These are phyloP conservation scores for Gortyna flavago DNA, from an alignment of 2,888 invertebrate genomes.

Conservation along the genomic window DNA sequence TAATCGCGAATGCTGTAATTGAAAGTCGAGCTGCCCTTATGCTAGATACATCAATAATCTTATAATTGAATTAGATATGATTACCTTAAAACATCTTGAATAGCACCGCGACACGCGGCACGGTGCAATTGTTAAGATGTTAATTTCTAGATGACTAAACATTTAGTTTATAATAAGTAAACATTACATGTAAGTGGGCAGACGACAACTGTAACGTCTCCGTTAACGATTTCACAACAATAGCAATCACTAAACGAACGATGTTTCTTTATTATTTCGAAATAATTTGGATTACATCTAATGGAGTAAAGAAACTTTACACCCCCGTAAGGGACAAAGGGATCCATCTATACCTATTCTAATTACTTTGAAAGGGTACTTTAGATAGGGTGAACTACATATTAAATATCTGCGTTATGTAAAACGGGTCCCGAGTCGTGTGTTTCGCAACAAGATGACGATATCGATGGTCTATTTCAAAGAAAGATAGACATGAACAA, in stretches of 20 bases:
- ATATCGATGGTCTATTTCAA: conserved; percentile 9
- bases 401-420: conserved; percentile 53
- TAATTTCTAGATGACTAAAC: conserved; percentile 39
- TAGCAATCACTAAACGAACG: conserved; percentile 49
- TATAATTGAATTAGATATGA: conserved; percentile 59
- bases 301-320: conserved; percentile 59
- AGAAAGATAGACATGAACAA: conserved; percentile 2
- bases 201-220: conserved; percentile 6
- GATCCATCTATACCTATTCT: conserved; percentile 64
- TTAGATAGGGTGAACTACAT: conserved; percentile 64
- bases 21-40: conserved; percentile 43
- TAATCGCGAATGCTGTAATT: conserved; percentile 4
- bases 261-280: conserved; percentile 46
- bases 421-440: conserved; percentile 37
- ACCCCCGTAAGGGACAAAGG: conserved; percentile 51
- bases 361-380: conserved; percentile 66
- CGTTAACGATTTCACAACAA: not conserved
- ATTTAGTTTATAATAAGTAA: conserved; percentile 45
- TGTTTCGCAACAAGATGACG: conserved; percentile 58
- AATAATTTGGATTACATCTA: conserved; percentile 68
- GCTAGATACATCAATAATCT: conserved; percentile 40
- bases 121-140: conserved; percentile 13
- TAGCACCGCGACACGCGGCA: conserved; percentile 4
- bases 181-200: conserved; percentile 40
- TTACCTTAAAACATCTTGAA: conserved; percentile 36